Evolutionary conservation across 2,113 vertebrate genomes (phyloP).

Genomic region (Dryoscopus gambensis): DNA sequence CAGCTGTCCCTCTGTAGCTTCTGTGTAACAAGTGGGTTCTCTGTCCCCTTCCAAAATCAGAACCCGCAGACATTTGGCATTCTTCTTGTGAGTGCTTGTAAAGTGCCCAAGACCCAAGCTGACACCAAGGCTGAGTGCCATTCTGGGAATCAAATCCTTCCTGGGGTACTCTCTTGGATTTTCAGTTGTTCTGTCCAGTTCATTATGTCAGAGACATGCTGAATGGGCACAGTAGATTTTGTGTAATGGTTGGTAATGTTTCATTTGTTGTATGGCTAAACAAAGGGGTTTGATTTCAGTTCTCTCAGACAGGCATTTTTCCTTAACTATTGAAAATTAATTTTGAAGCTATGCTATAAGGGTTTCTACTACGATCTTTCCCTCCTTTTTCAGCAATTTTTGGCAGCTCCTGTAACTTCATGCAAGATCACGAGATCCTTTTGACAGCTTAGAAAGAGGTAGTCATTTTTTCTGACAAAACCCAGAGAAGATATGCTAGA

Average conservation of each 20-base stretch:
- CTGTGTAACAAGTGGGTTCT: background rate
- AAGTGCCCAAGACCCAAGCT: background rate
- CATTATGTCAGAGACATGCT: background rate
- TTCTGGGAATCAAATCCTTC: background rate
- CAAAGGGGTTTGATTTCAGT: background rate
- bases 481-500: background rate
- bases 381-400: background rate
- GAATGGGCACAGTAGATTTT: background rate
- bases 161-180: background rate
- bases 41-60: background rate
- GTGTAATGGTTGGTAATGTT: background rate
- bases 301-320: background rate
- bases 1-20: conserved; percentile 21
- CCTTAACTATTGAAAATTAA: background rate
- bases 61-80: background rate
- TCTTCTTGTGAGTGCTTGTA: background rate
- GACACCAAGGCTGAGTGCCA: background rate
- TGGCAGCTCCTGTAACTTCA: background rate
- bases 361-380: background rate
- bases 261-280: background rate
- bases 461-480: background rate
- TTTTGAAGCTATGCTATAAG: background rate
- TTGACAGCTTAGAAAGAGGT: background rate
- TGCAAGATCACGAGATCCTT: background rate
- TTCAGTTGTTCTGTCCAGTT: background rate